Base-by-base conservation (phyloP, 2,888 invertebrate species). In the Venustoraphidia nigricollis region DNA sequence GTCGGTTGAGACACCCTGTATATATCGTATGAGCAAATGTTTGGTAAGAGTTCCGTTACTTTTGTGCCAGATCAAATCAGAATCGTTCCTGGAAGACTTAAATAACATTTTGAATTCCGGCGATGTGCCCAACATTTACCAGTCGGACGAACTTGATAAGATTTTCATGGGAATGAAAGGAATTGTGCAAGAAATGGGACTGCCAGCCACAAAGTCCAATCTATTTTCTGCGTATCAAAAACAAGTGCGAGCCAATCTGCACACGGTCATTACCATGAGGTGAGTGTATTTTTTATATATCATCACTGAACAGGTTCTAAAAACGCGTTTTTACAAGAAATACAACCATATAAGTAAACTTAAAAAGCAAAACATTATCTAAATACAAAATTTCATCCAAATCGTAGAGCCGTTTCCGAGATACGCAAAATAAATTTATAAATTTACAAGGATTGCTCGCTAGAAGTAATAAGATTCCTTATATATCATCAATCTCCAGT, bases 91-190 rank as follows among this genome's bases (percentile, higher is more conserved):
- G 45, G 91, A 92, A 63, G 92, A 93, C 58, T 70, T 93, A 42
- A 92, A 91, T 66, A 91, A 89, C 59, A 73, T 93, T 46, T 64
- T 93, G 27, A 91, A 89, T 61, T 84, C 86, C 9, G 92, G 92
- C 0, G 91, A 92, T 62, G 88, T 92, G 3, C 91, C 92, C 0
- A 92, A 90, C 60, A 80, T 92, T 14, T 92, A 85, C 63, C 81
- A 84, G 47, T 73, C 80, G 2, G 92, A 93, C 55, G 92, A 92
- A 60, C 60, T 83, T 45, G 88, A 89, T 54, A 73, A 70, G 58
- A 83, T 87, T 52, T 85, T 71, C 65, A 76, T 77, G 57, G 71
- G 76, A 1, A 83, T 85, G 69, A 82, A 85, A 41, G 83, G 83
- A 44, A 73, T 77, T 1, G 79, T 87, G 0, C 77, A 83, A 60